Conservation (phyloP, 2,113 vertebrate genomes). For the Martes martes region DNA sequence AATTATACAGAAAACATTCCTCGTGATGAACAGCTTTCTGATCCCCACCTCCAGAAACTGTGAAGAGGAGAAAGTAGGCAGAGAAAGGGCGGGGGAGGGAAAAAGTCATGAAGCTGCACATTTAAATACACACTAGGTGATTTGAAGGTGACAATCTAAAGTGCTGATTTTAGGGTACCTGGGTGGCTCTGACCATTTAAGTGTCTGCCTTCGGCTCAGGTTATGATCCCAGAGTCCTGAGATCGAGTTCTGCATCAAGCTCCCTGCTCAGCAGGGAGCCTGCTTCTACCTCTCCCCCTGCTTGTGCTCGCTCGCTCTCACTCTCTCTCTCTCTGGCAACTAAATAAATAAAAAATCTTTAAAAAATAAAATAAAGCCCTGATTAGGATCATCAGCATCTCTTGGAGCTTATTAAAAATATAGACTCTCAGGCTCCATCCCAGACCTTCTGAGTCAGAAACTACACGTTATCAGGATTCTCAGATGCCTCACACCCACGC, state of each 20-base stretch:
- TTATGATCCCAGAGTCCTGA: background rate
- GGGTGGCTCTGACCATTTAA: background rate
- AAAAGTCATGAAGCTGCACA: background rate
- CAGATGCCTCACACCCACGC: background rate
- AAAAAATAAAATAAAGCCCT: background rate
- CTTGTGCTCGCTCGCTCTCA: background rate
- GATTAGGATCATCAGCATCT: background rate
- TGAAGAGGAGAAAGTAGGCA: background rate
- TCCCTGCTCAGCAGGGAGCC: background rate
- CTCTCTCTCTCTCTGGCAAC: background rate
- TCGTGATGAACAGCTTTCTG: background rate
- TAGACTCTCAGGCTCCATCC: background rate
- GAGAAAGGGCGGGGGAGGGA: background rate
- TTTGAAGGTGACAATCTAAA: background rate
- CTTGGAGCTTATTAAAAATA: background rate
- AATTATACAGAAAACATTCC: background rate
- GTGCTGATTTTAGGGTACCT: background rate
- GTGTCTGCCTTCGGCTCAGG: background rate
- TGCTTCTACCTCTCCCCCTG: background rate
- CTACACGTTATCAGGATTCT: background rate
- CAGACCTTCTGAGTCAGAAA: background rate
- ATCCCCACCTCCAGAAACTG: background rate
- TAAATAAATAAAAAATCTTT: background rate
- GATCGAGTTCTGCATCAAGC: fast-evolving
- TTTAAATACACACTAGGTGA: background rate